A percentile compares a stretch with the other conserved stretches of the same genome.
phyloP scores from a whole-genome alignment of 35 echinoderm and acorn worm genomes.

The Eucidaris tribuloides region DNA sequence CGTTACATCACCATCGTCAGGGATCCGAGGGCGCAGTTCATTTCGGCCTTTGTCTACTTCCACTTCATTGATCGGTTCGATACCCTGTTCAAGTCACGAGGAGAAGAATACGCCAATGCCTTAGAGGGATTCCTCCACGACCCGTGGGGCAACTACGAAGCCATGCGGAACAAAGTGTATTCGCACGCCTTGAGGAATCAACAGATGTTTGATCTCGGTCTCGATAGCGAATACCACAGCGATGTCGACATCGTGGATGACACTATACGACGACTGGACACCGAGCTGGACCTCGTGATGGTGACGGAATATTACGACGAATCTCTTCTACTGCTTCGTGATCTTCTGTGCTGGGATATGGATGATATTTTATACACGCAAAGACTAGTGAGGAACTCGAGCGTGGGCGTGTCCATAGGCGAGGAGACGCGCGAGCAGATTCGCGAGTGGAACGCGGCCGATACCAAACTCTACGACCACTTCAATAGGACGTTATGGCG shows the following conservation, averaged over 20 bases:
- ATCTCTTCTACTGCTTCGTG: constrained; percentile 74
- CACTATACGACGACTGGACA: constrained; percentile 31
- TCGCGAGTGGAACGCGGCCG: constrained; percentile 76
- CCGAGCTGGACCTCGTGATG: constrained; percentile 75
- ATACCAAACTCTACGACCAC: constrained; percentile 70
- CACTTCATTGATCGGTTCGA: constrained; percentile 4
- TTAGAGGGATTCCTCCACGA: not conserved
- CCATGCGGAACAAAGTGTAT: not conserved
- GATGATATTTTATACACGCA: constrained; percentile 89
- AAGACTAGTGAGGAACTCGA: constrained; percentile 57
- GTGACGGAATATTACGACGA: constrained; percentile 92
- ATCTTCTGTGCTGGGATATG: constrained; percentile 86
- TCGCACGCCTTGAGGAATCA: constrained; percentile 36
- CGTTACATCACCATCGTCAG: constrained; percentile 53
- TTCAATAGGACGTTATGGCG: constrained; percentile 89
- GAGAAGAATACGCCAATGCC: not conserved
- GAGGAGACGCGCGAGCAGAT: constrained; percentile 1
- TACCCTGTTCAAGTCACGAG: not conserved
- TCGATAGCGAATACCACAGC: not conserved
- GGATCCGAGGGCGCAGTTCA: constrained; percentile 27
- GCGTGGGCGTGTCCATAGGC: constrained; percentile 4
- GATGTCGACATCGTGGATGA: constrained; percentile 14
- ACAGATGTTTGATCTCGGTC: constrained; percentile 79
- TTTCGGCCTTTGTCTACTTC: constrained; percentile 6
- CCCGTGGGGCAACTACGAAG: not conserved